A percentile compares a stretch with the other conserved stretches of the same genome.
phyloP scores from a whole-genome alignment of 2,113 vertebrate genomes.

The Scolopax mira region DNA sequence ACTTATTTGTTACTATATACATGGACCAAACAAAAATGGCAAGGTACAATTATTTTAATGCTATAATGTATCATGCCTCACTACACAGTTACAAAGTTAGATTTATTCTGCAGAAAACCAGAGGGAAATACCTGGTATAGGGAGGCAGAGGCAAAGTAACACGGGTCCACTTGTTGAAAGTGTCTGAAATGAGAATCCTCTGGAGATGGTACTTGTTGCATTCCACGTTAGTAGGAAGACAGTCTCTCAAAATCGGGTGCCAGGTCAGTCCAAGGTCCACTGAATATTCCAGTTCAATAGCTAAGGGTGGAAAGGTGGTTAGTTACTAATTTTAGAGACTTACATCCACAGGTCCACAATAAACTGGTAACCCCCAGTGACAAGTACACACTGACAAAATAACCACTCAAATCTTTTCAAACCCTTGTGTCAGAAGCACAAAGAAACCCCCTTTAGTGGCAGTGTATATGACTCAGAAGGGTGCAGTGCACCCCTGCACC shows the following conservation, averaged over 20 bases:
- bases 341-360: neutral
- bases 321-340: neutral
- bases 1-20: neutral
- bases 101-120: neutral
- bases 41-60: neutral
- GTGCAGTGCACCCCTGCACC: neutral
- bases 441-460: neutral
- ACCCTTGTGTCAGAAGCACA: neutral
- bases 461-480: neutral
- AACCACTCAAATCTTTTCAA: neutral
- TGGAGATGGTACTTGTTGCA: constrained; percentile 92
- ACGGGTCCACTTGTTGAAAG: constrained; percentile 96
- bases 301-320: constrained; percentile 69
- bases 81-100: neutral
- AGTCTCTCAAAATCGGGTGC: constrained; percentile 90
- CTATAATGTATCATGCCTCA: neutral
- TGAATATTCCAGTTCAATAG: constrained; percentile 94
- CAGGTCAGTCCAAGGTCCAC: constrained; percentile 91
- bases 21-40: neutral
- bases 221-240: constrained; percentile 91
- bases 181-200: constrained; percentile 91
- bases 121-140: constrained; percentile 86
- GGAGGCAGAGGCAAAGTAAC: constrained; percentile 89
- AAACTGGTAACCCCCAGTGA: neutral
- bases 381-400: neutral